Conservation (phyloP, 2,888 invertebrate genomes). For the Eupsilia transversa region DNA sequence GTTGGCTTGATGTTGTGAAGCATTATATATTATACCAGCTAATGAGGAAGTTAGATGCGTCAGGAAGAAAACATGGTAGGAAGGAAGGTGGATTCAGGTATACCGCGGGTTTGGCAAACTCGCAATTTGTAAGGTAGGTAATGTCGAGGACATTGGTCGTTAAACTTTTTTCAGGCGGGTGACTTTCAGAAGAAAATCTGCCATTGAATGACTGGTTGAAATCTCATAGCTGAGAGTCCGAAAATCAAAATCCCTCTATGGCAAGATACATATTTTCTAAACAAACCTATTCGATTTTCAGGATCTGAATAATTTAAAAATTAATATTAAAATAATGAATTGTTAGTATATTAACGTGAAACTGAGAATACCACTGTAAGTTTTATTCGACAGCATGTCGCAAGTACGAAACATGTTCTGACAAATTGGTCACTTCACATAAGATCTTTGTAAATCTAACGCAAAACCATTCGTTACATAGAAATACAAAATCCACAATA, state of each 20-base stretch:
- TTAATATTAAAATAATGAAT: neutral
- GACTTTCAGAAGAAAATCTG: neutral
- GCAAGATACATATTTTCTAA: neutral
- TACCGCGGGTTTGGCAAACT: neutral
- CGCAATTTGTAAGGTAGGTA: neutral
- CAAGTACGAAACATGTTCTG: conserved; percentile 12
- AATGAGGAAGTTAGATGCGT: neutral
- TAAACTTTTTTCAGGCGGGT: no score
- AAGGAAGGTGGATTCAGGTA: neutral
- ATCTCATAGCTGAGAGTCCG: neutral
- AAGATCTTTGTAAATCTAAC: neutral
- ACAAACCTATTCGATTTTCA: neutral
- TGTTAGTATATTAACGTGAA: neutral
- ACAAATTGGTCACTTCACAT: conserved; percentile 33
- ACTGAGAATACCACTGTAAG: neutral
- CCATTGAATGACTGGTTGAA: neutral
- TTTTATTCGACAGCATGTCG: conserved; percentile 20
- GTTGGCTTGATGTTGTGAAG: neutral
- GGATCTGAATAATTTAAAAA: neutral
- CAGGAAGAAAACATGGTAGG: neutral
- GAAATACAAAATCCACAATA: conserved; percentile 6
- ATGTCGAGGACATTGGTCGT: neutral
- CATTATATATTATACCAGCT: neutral
- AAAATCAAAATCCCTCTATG: neutral
- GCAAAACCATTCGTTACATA: conserved; percentile 6